These are phyloP conservation scores for Cyprinus carpio DNA, from an alignment of 2,113 vertebrate species.

Conservation along the genomic window DNA sequence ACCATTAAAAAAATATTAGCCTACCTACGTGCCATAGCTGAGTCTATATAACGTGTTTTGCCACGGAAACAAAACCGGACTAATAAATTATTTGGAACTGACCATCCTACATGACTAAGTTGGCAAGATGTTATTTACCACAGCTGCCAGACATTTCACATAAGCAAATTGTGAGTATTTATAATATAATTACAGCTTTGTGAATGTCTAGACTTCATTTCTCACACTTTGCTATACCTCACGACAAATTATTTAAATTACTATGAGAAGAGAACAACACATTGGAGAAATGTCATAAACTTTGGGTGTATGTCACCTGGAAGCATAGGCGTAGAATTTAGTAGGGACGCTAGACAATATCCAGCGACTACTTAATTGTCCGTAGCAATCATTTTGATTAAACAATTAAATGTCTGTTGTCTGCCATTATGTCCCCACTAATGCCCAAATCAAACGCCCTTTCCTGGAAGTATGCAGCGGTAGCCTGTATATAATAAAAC, in stretches of 20 bases:
- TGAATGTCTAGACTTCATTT: not conserved
- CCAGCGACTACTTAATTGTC: too few relatives aligned
- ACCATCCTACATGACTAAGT: not conserved
- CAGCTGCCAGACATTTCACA: not conserved
- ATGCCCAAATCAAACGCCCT: too few relatives aligned
- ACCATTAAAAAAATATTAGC: not conserved
- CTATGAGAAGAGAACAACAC: not conserved
- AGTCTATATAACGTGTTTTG: not conserved
- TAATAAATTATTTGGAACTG: not conserved
- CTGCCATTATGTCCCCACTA: too few relatives aligned
- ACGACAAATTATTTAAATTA: not conserved
- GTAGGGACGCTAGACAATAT: too few relatives aligned
- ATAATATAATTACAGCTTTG: not conserved
- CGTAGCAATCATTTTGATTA: too few relatives aligned
- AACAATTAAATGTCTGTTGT: too few relatives aligned
- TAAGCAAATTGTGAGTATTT: not conserved
- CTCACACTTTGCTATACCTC: not conserved
- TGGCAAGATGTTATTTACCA: not conserved
- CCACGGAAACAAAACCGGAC: not conserved
- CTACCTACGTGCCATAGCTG: not conserved
- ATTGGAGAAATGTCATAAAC: not conserved
- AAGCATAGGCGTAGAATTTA: not conserved
- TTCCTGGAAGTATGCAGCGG: too few relatives aligned
- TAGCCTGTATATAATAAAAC: too few relatives aligned
- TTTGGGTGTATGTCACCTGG: not conserved